phyloP scores from a whole-genome alignment of 2,113 vertebrate genomes.

The Prinia subflava region DNA sequence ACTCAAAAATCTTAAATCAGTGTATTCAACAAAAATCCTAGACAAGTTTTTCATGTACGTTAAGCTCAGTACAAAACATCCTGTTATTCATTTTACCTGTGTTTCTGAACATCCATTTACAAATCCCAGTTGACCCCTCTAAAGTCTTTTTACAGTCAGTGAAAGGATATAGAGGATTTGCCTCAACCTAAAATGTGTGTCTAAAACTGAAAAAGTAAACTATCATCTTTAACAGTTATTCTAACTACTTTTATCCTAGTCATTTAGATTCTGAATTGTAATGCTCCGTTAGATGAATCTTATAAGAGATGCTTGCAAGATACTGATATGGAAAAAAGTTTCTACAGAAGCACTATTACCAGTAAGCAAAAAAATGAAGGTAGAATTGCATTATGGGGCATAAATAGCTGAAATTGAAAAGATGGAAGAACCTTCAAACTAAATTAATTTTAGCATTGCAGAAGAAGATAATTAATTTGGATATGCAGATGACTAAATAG shows the following conservation, averaged over 20 bases:
- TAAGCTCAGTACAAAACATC: not conserved
- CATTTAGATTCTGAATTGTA: not conserved
- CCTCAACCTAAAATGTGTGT: not conserved
- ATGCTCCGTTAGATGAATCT: not conserved
- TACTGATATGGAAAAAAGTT: not conserved
- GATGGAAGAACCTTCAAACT: not conserved
- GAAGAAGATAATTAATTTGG: not conserved
- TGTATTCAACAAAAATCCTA: not conserved
- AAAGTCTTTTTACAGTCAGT: not conserved
- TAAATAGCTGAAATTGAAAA: not conserved
- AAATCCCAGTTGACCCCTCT: not conserved
- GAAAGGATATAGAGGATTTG: not conserved
- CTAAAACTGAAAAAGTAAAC: not conserved
- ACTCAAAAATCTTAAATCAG: not conserved
- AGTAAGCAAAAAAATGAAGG: not conserved
- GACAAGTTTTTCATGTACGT: not conserved
- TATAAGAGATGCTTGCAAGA: not conserved
- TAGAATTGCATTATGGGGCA: not conserved
- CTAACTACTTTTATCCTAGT: not conserved
- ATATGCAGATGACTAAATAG: not conserved
- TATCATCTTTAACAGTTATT: not conserved
- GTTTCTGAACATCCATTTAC: not conserved
- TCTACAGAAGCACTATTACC: not conserved
- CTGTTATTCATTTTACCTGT: not conserved
- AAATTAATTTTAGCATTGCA: not conserved